phyloP scores from a whole-genome alignment of 1,140 invertebrate genomes.

The Magallana angulata region DNA sequence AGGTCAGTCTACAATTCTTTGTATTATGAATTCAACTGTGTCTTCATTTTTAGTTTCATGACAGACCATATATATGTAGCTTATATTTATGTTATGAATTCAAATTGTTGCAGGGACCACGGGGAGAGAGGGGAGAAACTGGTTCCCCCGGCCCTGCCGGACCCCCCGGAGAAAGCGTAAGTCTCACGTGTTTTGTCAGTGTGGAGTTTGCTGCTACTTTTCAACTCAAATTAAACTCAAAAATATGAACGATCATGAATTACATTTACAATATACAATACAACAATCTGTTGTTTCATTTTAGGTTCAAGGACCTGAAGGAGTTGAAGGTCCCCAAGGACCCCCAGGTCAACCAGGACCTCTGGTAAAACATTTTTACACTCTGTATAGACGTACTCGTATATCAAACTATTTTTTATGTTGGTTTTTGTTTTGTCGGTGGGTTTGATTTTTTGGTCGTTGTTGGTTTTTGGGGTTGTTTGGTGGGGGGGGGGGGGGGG shows the following conservation, averaged over 20 bases:
- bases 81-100: neutral
- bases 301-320: slow-evolving; percentile 31
- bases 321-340: slow-evolving; percentile 31
- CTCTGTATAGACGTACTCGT: too few relatives aligned
- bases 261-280: neutral
- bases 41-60: slow-evolving; percentile 14
- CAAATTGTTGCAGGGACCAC: slow-evolving; percentile 18
- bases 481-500: too few relatives aligned
- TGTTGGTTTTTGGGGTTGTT: too few relatives aligned
- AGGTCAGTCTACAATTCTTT: neutral
- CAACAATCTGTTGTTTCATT: neutral
- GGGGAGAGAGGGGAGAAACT: slow-evolving; percentile 17
- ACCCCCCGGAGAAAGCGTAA: slow-evolving; percentile 43
- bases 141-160: slow-evolving; percentile 33
- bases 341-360: slow-evolving; percentile 14
- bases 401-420: too few relatives aligned
- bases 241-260: too few relatives aligned
- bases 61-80: neutral
- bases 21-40: too few relatives aligned
- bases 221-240: too few relatives aligned
- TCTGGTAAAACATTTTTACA: neutral
- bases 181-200: neutral
- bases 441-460: too few relatives aligned
- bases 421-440: too few relatives aligned
- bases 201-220: too few relatives aligned